A percentile compares a stretch with the other conserved stretches of the same genome.
These are phyloP conservation scores for Hirtodrosophila alboralis DNA, from an alignment of 2,888 invertebrate species.

Conservation along the genomic window DNA sequence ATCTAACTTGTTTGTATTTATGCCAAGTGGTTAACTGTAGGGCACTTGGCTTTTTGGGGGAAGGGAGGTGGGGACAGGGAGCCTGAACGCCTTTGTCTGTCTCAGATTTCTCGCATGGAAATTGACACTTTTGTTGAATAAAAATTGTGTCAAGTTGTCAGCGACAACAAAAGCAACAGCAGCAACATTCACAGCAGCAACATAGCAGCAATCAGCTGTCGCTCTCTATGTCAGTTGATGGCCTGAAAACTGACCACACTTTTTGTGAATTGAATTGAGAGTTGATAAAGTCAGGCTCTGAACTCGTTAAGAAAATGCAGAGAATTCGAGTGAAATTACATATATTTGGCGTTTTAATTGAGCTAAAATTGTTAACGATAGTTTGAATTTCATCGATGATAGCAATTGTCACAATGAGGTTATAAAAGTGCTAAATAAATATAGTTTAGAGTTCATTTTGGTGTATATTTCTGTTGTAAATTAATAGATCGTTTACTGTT, in stretches of 20 bases:
- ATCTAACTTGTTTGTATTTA: constrained; percentile 41
- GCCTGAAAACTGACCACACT: constrained; percentile 72
- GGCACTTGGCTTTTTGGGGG: constrained; percentile 5
- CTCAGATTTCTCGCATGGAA: constrained; percentile 55
- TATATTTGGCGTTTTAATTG: constrained; percentile 4
- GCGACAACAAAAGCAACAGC: constrained; percentile 35
- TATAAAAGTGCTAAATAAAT: too few species aligned
- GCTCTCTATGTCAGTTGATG: constrained; percentile 60
- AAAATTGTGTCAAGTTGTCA: constrained; percentile 77
- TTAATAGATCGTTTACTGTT: too few species aligned
- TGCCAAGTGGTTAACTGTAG: constrained; percentile 30
- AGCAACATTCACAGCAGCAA: constrained; percentile 2
- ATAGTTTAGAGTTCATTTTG: too few species aligned
- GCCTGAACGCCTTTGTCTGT: constrained; percentile 13
- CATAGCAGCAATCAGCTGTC: constrained; percentile 60
- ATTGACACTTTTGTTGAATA: constrained; percentile 64
- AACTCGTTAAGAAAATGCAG: constrained; percentile 48
- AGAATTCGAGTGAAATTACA: constrained; percentile 31
- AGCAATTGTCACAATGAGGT: not conserved
- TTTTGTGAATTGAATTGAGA: constrained; percentile 46
- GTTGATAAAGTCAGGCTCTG: constrained; percentile 61
- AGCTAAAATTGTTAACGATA: constrained; percentile 10
- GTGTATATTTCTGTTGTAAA: too few species aligned
- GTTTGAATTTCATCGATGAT: not conserved
- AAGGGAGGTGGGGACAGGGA: too few species aligned